Evolutionary conservation across 2,888 invertebrate species (phyloP), one percentile per base, ranked within the genome.

Genomic region (Deilephila porcellus): DNA sequence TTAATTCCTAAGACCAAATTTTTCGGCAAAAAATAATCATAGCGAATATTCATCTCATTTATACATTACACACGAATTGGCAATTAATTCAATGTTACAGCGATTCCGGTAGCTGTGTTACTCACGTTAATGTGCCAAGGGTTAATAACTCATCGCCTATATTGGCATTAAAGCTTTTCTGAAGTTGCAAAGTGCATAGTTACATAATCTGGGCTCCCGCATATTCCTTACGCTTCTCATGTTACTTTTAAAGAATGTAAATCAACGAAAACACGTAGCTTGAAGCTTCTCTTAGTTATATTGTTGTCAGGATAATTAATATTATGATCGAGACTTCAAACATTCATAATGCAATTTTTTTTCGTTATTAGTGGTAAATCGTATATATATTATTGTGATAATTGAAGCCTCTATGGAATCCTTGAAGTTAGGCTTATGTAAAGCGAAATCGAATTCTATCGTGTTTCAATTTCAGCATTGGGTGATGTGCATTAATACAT

Each of bases 111-210:
- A 5, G n/a, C 25, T 67, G 17, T 52, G 45, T 64, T 17, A 52
- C 14, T 67, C 45, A 25, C 67, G 52, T 67, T 67, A 67, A 45
- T 67, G 67, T 52, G 67, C 67, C 17, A 52, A 67, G 67, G 52
- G 25, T 52, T 67, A 52, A 67, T 67, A 67, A 67, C 67, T 67
- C 67, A 67, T 67, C 67, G 52, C 67, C 52, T 52, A 67, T 67
- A 52, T 67, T 67, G 52, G 29, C 52, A 17, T 67, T 52, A 67
- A 67, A 67, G 67, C 67, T 67, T 67, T 67, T 67, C 67, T 67
- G 29, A 52, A 67, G 45, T 67, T 67, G 25, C 67, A 67, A 67
- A 67, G 67, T 67, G 67, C 67, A 67, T 67, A 52, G 67, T 67
- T 52, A 67, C 67, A 67, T 67, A 67, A 67, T 67, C 52, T 67